phyloP scores from a whole-genome alignment of 2,888 invertebrate species.

The Drosophila kanekoi region DNA sequence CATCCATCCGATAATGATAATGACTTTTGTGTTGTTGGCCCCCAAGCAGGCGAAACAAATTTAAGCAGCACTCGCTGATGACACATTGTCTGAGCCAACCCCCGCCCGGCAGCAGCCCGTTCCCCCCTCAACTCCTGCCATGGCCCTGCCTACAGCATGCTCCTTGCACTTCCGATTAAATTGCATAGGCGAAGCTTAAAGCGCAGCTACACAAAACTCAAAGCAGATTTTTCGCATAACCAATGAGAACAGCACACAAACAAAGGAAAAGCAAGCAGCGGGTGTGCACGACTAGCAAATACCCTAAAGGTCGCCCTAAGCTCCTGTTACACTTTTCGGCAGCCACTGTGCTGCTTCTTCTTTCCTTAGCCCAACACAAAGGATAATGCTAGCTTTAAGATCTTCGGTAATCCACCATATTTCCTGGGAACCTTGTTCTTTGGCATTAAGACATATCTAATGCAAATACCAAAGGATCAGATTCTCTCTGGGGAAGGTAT shows the following conservation, averaged over 20 bases:
- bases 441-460: no score
- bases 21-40: slow-evolving; percentile 45
- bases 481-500: no score
- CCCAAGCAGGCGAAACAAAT: slow-evolving; percentile 26
- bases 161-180: background rate
- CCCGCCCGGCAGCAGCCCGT: no score
- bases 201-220: slow-evolving; percentile 1
- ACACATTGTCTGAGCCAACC: slow-evolving; percentile 36
- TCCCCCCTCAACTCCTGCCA: no score
- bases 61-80: slow-evolving; percentile 53
- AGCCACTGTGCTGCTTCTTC: no score
- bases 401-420: no score
- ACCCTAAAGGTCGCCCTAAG: no score
- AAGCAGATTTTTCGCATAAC: slow-evolving; percentile 31
- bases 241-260: slow-evolving; percentile 24
- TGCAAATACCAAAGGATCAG: no score
- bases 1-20: slow-evolving; percentile 56
- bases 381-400: no score
- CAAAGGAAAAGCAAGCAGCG: background rate
- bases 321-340: no score
- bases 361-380: no score
- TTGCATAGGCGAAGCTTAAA: slow-evolving; percentile 13
- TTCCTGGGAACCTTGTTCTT: no score
- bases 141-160: background rate
- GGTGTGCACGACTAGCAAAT: background rate